phyloP scores from a whole-genome alignment of 2,888 invertebrate species.

The Saturnia pavonia region DNA sequence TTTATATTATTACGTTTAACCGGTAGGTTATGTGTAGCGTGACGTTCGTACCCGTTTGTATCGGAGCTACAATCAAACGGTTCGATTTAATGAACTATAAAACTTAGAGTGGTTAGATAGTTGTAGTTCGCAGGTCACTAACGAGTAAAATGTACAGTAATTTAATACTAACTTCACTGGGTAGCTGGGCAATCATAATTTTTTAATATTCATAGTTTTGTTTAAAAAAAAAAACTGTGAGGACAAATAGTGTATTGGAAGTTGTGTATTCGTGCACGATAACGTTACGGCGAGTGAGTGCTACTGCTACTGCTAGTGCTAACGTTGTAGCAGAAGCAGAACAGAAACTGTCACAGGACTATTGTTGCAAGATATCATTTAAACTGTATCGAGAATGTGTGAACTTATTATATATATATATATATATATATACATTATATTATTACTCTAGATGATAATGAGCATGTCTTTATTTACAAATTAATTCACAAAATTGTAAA shows the following conservation, averaged over 20 bases:
- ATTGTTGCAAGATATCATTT: slow-evolving; percentile 23
- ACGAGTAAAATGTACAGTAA: slow-evolving; percentile 75
- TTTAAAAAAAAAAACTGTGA: slow-evolving; percentile 57
- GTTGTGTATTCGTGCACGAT: slow-evolving; percentile 57
- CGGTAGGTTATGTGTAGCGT: slow-evolving; percentile 61
- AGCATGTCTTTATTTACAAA: slow-evolving; percentile 39
- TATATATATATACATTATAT: slow-evolving; percentile 5
- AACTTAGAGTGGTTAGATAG: slow-evolving; percentile 62
- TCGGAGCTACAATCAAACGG: slow-evolving; percentile 26
- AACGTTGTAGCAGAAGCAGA: too few species aligned
- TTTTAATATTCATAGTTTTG: slow-evolving; percentile 71
- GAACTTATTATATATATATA: slow-evolving; percentile 30
- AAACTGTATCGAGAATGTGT: slow-evolving; percentile 34
- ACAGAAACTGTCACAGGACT: slow-evolving; percentile 49
- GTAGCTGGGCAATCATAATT: slow-evolving; percentile 80
- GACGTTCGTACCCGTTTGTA: slow-evolving; percentile 54
- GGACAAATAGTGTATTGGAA: slow-evolving; percentile 60
- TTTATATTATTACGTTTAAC: slow-evolving; percentile 72
- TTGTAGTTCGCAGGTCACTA: slow-evolving; percentile 67
- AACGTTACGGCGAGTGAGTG: slow-evolving; percentile 50
- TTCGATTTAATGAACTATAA: slow-evolving; percentile 45
- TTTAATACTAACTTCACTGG: slow-evolving; percentile 78
- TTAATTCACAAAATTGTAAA: slow-evolving; percentile 55
- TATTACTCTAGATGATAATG: slow-evolving; percentile 36
- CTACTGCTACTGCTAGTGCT: slow-evolving; percentile 28